Evolutionary conservation across 2,888 invertebrate genomes (phyloP).

Genomic region (Entomobrya multifasciata): DNA sequence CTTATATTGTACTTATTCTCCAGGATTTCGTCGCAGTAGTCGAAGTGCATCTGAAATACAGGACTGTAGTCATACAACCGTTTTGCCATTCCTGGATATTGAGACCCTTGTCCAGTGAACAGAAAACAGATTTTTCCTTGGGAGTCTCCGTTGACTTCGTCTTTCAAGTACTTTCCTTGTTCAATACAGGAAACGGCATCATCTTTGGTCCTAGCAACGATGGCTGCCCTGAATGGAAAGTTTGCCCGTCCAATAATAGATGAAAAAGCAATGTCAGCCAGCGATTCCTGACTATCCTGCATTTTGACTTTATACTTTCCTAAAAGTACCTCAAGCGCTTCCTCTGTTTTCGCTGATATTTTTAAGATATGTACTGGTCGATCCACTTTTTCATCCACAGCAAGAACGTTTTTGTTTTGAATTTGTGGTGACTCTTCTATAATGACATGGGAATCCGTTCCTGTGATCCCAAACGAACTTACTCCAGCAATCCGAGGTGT

Average conservation of each 20-base stretch:
- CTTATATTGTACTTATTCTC: neutral
- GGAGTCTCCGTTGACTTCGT: neutral
- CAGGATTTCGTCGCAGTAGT: constrained; percentile 51
- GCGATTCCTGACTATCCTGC: neutral
- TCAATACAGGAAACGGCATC: constrained; percentile 22
- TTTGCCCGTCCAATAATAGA: neutral
- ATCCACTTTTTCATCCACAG: neutral
- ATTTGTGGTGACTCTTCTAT: neutral
- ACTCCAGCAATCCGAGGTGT: no score
- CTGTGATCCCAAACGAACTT: no score
- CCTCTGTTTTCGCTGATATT: constrained; percentile 62
- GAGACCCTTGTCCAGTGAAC: constrained; percentile 58
- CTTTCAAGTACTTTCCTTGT: neutral
- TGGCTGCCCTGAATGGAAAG: constrained; percentile 13
- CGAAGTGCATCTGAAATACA: constrained; percentile 57
- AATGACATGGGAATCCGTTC: neutral
- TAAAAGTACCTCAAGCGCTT: constrained; percentile 32
- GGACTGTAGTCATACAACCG: constrained; percentile 43
- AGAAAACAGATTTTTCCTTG: constrained; percentile 57
- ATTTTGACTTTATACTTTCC: constrained; percentile 2
- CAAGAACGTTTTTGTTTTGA: neutral
- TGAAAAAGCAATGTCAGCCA: neutral
- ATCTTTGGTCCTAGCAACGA: constrained; percentile 34
- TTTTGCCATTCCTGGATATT: constrained; percentile 67
- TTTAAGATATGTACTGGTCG: constrained; percentile 35